Conservation (phyloP, 2,113 vertebrate species). For the Calyptomena viridis region DNA sequence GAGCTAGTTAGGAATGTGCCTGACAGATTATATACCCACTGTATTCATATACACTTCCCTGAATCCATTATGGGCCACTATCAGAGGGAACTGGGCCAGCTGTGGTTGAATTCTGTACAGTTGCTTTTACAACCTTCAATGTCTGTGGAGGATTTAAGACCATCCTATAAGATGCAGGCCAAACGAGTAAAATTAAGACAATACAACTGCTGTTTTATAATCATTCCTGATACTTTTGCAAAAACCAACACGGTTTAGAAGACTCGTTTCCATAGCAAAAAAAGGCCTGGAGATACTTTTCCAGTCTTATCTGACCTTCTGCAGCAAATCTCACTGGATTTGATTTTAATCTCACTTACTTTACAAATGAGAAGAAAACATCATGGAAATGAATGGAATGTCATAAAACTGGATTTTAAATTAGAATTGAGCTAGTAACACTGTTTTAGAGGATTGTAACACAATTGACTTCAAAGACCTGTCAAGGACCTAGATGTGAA, state of each 20-base stretch:
- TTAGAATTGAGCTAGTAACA: not conserved
- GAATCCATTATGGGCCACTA: not conserved
- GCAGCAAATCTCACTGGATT: not conserved
- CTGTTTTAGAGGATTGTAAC: not conserved
- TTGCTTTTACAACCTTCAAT: not conserved
- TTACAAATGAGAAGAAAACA: not conserved
- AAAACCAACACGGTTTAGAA: not conserved
- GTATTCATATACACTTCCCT: not conserved
- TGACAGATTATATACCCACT: not conserved
- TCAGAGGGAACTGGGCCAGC: not conserved
- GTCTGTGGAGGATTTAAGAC: not conserved
- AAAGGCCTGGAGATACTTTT: conserved; percentile 15
- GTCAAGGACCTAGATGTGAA: not conserved
- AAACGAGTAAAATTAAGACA: not conserved
- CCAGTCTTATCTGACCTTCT: conserved; percentile 28
- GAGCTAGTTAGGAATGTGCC: not conserved
- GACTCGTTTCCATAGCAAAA: not conserved
- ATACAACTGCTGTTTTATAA: not conserved
- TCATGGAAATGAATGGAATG: conserved; percentile 34
- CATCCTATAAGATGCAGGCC: not conserved
- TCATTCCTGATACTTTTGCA: not conserved
- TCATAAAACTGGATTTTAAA: conserved; percentile 27
- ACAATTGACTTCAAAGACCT: not conserved
- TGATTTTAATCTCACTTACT: not conserved
- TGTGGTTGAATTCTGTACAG: not conserved